Conservation (phyloP, 2,797 vertebrate genomes). For the Argya squamiceps region DNA sequence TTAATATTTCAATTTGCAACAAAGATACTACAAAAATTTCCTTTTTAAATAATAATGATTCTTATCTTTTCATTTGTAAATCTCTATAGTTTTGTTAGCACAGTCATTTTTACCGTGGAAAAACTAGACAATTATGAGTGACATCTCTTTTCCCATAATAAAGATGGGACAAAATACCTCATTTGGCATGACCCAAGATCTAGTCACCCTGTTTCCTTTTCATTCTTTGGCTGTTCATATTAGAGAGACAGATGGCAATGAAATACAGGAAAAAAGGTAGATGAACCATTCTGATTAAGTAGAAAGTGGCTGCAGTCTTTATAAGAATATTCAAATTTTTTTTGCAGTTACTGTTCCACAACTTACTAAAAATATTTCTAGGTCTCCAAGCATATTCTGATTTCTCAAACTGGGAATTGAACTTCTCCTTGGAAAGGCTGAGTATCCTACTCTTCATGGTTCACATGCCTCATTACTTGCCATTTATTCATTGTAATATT, state of each 20-base stretch:
- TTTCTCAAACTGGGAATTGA: conserved; percentile 2
- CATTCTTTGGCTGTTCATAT: background rate
- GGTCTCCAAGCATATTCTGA: background rate
- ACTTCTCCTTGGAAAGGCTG: background rate
- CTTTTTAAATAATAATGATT: background rate
- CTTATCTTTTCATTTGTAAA: background rate
- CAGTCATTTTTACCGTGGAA: background rate
- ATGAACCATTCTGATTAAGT: background rate
- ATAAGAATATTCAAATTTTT: background rate
- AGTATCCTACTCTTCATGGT: background rate
- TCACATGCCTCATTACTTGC: background rate
- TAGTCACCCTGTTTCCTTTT: background rate
- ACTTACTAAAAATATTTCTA: background rate
- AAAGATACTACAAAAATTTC: background rate
- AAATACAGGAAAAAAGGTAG: background rate
- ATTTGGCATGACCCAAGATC: background rate
- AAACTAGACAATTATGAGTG: background rate
- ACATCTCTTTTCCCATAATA: background rate
- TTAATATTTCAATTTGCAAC: background rate
- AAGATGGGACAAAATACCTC: background rate
- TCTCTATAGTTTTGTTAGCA: background rate
- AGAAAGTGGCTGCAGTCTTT: background rate
- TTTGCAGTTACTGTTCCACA: background rate
- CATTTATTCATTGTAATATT: background rate
- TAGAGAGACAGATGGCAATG: background rate